A percentile compares a stretch with the other conserved stretches of the same genome.
These are phyloP conservation scores for Pantala flavescens DNA, from an alignment of 1,140 invertebrate species.

Conservation along the genomic window DNA sequence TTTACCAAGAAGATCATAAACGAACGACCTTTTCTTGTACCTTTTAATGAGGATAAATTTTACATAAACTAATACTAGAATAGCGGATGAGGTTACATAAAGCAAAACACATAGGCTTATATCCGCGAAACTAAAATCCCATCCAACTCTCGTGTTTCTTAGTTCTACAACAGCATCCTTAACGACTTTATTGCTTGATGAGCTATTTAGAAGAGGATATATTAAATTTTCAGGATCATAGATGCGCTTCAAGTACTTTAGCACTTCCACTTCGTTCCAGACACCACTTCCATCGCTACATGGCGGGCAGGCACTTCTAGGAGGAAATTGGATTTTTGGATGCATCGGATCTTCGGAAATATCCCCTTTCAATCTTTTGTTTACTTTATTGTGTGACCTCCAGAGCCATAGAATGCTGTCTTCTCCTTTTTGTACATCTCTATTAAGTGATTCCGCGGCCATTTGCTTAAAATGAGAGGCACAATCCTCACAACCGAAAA, in stretches of 20 bases:
- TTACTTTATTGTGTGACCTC: constrained; percentile 89
- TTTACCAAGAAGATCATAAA: not conserved
- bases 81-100: constrained; percentile 53
- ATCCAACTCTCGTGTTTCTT: constrained; percentile 34
- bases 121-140: constrained; percentile 53
- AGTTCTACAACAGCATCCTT: constrained; percentile 25
- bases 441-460: constrained; percentile 54
- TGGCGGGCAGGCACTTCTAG: constrained; percentile 48
- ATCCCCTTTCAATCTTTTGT: constrained; percentile 74
- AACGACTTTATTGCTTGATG: constrained; percentile 23
- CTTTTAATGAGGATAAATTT: constrained; percentile 58
- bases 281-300: constrained; percentile 49
- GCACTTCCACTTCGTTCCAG: constrained; percentile 60
- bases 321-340: constrained; percentile 88
- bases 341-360: constrained; percentile 79
- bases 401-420: constrained; percentile 88
- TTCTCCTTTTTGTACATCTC: constrained; percentile 53
- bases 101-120: constrained; percentile 63
- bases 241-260: constrained; percentile 62
- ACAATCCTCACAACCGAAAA: constrained; percentile 91
- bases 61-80: constrained; percentile 64
- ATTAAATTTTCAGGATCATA: constrained; percentile 49
- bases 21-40: constrained; percentile 51
- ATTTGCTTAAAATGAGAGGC: constrained; percentile 76
- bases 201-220: constrained; percentile 3